Evolutionary conservation across 2,888 invertebrate genomes (phyloP).

Genomic region (Hofmannophila pseudospretella): DNA sequence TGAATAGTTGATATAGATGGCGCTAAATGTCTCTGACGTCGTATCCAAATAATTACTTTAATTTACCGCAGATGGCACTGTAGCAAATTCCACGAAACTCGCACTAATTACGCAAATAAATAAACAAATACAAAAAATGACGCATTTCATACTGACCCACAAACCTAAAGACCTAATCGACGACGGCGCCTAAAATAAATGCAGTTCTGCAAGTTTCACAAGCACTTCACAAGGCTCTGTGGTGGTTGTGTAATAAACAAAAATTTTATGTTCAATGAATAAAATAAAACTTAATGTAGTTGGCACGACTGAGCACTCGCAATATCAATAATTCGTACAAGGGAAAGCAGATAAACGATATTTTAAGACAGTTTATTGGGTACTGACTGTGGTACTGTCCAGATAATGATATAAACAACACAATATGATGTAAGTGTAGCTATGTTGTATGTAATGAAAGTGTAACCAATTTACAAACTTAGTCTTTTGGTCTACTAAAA

Average conservation of each 20-base stretch:
- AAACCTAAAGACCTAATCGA: slow-evolving; percentile 10
- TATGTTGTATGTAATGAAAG: no score
- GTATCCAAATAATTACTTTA: no score
- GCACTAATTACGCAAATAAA: slow-evolving; percentile 4
- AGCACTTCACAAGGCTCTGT: slow-evolving; percentile 7
- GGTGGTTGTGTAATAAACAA: slow-evolving; percentile 6
- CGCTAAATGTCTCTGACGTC: background rate
- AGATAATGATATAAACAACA: no score
- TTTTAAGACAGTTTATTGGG: background rate
- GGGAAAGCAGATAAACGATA: background rate
- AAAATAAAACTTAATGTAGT: slow-evolving; percentile 7
- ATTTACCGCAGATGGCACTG: background rate
- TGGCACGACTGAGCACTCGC: slow-evolving; percentile 4
- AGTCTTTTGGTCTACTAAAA: no score
- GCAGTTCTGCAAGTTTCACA: slow-evolving; percentile 8
- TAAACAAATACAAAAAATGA: background rate
- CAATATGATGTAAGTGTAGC: no score
- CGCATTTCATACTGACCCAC: slow-evolving; percentile 6
- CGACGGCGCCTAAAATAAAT: slow-evolving; percentile 5
- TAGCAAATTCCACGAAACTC: background rate
- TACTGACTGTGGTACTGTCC: no score
- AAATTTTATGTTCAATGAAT: slow-evolving; percentile 7
- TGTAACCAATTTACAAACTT: no score
- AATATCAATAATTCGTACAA: background rate
- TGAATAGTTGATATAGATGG: no score